Percentiles rank a stretch among this genome's conserved stretches.
Conservation (phyloP, 2,113 vertebrate species). For the Pedionomus torquatus region DNA sequence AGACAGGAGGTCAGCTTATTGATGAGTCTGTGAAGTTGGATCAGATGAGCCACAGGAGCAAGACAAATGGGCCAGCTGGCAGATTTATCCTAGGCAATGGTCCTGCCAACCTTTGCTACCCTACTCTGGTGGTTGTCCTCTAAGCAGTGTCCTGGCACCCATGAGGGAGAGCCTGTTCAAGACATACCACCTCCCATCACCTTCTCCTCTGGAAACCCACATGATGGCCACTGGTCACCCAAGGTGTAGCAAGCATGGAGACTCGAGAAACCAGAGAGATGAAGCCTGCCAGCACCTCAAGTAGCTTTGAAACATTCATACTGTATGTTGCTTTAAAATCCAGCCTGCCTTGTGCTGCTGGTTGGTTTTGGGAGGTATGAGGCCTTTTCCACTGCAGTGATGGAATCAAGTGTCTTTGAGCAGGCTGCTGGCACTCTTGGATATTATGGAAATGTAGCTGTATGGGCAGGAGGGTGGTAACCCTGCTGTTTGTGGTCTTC, state of each 20-base stretch:
- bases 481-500: not conserved
- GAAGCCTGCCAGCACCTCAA: rapidly evolving
- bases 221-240: not conserved
- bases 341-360: not conserved
- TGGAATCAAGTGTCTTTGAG: rapidly evolving
- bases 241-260: rapidly evolving
- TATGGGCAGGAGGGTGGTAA: not conserved
- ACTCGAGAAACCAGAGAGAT: rapidly evolving
- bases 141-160: not conserved
- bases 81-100: not conserved
- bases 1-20: not conserved
- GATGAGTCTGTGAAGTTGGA: not conserved
- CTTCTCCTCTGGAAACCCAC: not conserved
- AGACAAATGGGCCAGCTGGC: not conserved
- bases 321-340: not conserved
- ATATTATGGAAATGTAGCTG: not conserved
- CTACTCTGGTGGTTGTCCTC: not conserved
- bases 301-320: not conserved
- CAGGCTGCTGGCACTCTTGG: not conserved
- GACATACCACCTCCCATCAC: not conserved
- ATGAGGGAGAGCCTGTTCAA: not conserved
- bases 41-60: not conserved
- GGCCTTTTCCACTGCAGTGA: not conserved
- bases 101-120: not conserved
- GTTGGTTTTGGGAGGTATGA: not conserved